Evolutionary conservation across 2,888 invertebrate species (phyloP).

Genomic region (Epistrophe grossulariae): DNA sequence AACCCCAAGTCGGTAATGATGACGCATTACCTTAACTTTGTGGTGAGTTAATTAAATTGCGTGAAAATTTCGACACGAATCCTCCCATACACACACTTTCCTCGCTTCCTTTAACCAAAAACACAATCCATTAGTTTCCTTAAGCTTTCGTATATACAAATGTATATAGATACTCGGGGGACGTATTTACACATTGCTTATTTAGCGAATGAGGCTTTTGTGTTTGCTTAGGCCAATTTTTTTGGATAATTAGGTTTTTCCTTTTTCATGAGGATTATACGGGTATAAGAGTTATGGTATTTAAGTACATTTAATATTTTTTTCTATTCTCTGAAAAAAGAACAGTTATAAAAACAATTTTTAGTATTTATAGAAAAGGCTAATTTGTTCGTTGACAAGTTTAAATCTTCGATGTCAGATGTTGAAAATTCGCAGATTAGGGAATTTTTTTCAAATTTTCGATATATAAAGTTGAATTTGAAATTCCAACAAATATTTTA

Average conservation of each 20-base stretch:
- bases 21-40: conserved; percentile 40
- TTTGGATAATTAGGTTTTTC: conserved; percentile 3
- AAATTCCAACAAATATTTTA: no score
- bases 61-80: conserved; percentile 27
- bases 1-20: conserved; percentile 32
- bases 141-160: background rate
- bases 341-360: no score
- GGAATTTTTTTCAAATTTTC: no score
- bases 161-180: conserved; percentile 8
- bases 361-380: no score
- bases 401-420: no score
- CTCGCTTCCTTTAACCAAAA: background rate
- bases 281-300: background rate
- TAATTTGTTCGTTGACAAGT: no score
- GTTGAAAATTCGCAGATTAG: no score
- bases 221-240: background rate
- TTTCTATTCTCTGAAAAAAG: background rate
- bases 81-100: background rate
- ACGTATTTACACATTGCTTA: conserved; percentile 27
- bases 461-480: no score
- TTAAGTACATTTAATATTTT: background rate
- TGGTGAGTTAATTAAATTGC: conserved; percentile 40
- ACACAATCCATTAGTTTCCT: conserved; percentile 26
- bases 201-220: conserved; percentile 2
- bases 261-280: conserved; percentile 4